A percentile compares a stretch with the other conserved stretches of the same genome.
phyloP scores from a whole-genome alignment of 2,888 invertebrate species.

The Andrena flavipes region DNA sequence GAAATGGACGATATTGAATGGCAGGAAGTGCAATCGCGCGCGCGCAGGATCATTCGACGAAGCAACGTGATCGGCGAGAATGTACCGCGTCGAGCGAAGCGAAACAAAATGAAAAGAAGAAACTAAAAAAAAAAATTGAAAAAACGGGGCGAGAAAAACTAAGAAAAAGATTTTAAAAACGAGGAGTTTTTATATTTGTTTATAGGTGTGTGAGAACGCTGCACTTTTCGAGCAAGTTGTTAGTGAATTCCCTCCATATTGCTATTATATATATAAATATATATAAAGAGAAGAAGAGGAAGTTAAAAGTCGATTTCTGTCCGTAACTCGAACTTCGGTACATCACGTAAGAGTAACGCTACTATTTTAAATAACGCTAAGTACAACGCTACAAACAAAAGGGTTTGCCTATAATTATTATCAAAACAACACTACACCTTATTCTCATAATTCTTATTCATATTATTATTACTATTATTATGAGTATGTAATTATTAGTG shows the following conservation, averaged over 20 bases:
- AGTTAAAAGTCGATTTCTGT: constrained; percentile 81
- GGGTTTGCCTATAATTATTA: constrained; percentile 78
- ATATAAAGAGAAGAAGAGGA: constrained; percentile 69
- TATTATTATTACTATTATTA: constrained; percentile 68
- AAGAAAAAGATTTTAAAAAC: constrained; percentile 32
- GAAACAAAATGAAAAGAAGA: background rate
- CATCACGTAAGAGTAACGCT: constrained; percentile 74
- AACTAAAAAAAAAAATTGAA: constrained; percentile 24
- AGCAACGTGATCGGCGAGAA: constrained; percentile 49
- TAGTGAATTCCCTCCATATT: constrained; percentile 84
- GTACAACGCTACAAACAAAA: constrained; percentile 80
- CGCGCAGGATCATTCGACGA: background rate
- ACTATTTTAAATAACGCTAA: constrained; percentile 84
- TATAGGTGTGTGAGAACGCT: constrained; percentile 80
- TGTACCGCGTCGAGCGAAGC: constrained; percentile 30
- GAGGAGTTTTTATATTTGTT: constrained; percentile 82
- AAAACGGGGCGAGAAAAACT: background rate
- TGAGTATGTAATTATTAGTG: constrained; percentile 56
- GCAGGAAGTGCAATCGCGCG: background rate
- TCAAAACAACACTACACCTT: constrained; percentile 68
- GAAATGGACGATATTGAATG: background rate
- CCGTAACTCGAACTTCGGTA: constrained; percentile 81
- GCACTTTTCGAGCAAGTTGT: constrained; percentile 81
- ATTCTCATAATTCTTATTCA: constrained; percentile 72
- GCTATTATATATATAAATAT: constrained; percentile 76